phyloP scores from a whole-genome alignment of 2,888 invertebrate species.

The Dicyrtoma fusca region DNA sequence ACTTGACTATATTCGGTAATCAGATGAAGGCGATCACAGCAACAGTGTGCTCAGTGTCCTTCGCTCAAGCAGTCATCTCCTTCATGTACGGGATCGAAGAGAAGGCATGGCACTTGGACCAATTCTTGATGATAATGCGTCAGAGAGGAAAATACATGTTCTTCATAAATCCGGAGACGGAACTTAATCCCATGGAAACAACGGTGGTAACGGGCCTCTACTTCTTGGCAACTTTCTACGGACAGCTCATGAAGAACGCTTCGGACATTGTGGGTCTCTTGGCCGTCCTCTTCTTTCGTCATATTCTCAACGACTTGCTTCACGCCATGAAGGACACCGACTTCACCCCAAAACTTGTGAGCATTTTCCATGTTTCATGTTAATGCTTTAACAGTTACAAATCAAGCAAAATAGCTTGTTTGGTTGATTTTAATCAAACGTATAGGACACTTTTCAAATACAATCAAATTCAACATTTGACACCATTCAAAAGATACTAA shows the following conservation, averaged over 20 bases:
- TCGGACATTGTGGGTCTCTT: conserved; percentile 25
- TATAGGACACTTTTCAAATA: too few species aligned
- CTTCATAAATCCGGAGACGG: background rate
- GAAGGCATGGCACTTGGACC: conserved; percentile 1
- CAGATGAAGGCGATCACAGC: conserved; percentile 16
- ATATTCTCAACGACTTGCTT: conserved; percentile 27
- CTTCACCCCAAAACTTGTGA: conserved; percentile 20
- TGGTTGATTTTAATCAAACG: too few species aligned
- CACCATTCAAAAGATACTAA: too few species aligned
- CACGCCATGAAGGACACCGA: conserved; percentile 10
- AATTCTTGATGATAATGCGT: conserved; percentile 11
- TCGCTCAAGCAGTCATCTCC: conserved; percentile 10
- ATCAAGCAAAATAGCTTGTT: too few species aligned
- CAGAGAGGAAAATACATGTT: conserved; percentile 20
- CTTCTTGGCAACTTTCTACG: conserved; percentile 17
- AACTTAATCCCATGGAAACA: background rate
- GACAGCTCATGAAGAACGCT: conserved; percentile 26
- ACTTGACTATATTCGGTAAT: background rate
- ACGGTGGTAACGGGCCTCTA: background rate
- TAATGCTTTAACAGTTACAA: too few species aligned
- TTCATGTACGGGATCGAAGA: conserved; percentile 19
- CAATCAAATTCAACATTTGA: too few species aligned
- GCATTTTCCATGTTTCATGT: too few species aligned
- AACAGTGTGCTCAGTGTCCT: background rate
- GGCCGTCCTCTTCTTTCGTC: conserved; percentile 29